Conservation (phyloP, 2,113 vertebrate genomes). For the Nanorana parkeri region DNA sequence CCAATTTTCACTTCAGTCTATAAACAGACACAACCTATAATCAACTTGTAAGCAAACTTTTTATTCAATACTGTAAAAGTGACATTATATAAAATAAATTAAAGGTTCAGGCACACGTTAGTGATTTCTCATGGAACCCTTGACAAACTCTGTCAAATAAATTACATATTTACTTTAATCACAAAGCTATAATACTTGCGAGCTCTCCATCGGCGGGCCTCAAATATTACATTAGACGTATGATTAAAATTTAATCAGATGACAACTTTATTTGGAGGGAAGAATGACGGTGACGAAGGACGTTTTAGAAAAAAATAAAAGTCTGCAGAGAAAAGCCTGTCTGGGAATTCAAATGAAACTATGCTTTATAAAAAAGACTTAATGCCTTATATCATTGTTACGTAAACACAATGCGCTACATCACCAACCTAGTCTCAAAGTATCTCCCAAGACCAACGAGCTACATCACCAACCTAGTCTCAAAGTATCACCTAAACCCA, state of each 20-base stretch:
- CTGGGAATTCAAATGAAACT: not conserved
- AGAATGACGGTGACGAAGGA: slow-evolving; percentile 23
- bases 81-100: slow-evolving; percentile 58
- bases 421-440: too few relatives aligned
- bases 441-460: too few relatives aligned
- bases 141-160: slow-evolving; percentile 54
- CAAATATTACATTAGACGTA: slow-evolving; percentile 20
- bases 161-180: slow-evolving; percentile 54
- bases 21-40: slow-evolving; percentile 56
- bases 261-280: not conserved
- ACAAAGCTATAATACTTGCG: slow-evolving; percentile 29
- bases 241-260: slow-evolving; percentile 49
- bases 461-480: too few relatives aligned
- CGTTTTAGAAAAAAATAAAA: not conserved
- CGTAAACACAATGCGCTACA: too few relatives aligned
- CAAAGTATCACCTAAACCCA: too few relatives aligned
- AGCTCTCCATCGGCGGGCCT: not conserved
- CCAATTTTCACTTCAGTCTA: slow-evolving; percentile 54
- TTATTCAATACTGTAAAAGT: slow-evolving; percentile 56
- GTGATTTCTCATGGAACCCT: slow-evolving; percentile 52
- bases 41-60: slow-evolving; percentile 58
- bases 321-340: not conserved
- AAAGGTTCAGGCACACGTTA: slow-evolving; percentile 55
- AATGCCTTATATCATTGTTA: too few relatives aligned
- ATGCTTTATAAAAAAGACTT: too few relatives aligned